Evolutionary conservation across 2,113 vertebrate genomes (phyloP).

Genomic region (Pangasianodon gigas): DNA sequence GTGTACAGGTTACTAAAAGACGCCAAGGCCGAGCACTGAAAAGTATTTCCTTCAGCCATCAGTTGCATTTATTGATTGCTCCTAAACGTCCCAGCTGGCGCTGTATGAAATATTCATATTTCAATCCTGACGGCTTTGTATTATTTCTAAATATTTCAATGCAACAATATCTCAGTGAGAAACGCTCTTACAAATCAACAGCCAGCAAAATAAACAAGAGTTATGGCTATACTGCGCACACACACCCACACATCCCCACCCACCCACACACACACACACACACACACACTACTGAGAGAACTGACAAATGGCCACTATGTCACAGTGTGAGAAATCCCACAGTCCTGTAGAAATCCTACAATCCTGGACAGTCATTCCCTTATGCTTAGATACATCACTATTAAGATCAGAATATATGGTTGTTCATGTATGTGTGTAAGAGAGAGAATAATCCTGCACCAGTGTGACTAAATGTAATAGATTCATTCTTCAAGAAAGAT

Average conservation of each 20-base stretch:
- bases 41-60: conserved; percentile 50
- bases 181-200: conserved; percentile 59
- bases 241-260: conserved; percentile 26
- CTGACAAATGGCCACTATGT: conserved; percentile 56
- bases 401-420: conserved; percentile 21
- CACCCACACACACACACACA: conserved; percentile 9
- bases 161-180: conserved; percentile 56
- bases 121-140: conserved; percentile 64
- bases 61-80: conserved; percentile 62
- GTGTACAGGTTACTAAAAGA: not conserved
- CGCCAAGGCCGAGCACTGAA: conserved; percentile 44
- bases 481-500: not conserved
- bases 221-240: conserved; percentile 40
- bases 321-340: conserved; percentile 52
- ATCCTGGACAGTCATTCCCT: conserved; percentile 33
- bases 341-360: conserved; percentile 31
- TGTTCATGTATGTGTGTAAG: not conserved
- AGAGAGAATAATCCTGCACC: not conserved
- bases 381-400: conserved; percentile 24
- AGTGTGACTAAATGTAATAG: not conserved
- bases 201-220: conserved; percentile 60
- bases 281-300: conserved; percentile 16
- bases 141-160: conserved; percentile 65
- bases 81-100: conserved; percentile 62
- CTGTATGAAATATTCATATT: conserved; percentile 65